These are phyloP conservation scores for Hermaeophaga mercurialis DNA, from an alignment of 2,888 invertebrate species.

Conservation along the genomic window DNA sequence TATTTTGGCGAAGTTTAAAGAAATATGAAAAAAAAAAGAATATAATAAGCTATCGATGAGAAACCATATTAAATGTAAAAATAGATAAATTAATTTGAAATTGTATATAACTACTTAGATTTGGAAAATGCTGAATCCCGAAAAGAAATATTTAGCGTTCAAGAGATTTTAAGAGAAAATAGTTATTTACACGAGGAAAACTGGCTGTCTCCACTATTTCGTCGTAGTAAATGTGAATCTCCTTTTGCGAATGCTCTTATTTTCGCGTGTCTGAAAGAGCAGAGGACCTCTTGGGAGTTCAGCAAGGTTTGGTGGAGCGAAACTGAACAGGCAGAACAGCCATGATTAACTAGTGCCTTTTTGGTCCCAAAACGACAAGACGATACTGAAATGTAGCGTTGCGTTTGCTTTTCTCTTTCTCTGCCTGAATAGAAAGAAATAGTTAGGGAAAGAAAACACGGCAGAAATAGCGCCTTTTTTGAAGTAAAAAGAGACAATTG, in stretches of 20 bases:
- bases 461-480: no score
- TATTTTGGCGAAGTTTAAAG: background rate
- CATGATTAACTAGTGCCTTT: constrained; percentile 37
- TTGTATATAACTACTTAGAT: no score
- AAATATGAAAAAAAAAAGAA: no score
- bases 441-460: constrained; percentile 9
- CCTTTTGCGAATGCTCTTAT: constrained; percentile 27
- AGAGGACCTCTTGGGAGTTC: constrained; percentile 24
- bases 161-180: no score
- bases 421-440: constrained; percentile 17
- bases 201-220: constrained; percentile 10
- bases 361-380: constrained; percentile 30
- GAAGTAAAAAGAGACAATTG: no score
- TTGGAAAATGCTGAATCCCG: no score
- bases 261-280: constrained; percentile 5
- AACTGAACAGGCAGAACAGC: constrained; percentile 32
- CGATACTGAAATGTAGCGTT: constrained; percentile 25
- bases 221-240: constrained; percentile 16
- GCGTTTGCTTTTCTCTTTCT: constrained; percentile 12
- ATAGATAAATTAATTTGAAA: no score
- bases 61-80: no score
- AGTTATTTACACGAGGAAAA: no score
- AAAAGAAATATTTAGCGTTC: no score
- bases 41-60: no score
- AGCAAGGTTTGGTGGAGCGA: constrained; percentile 33